Base-by-base conservation (phyloP, 2,113 vertebrate genomes). In the Camelus dromedarius region DNA sequence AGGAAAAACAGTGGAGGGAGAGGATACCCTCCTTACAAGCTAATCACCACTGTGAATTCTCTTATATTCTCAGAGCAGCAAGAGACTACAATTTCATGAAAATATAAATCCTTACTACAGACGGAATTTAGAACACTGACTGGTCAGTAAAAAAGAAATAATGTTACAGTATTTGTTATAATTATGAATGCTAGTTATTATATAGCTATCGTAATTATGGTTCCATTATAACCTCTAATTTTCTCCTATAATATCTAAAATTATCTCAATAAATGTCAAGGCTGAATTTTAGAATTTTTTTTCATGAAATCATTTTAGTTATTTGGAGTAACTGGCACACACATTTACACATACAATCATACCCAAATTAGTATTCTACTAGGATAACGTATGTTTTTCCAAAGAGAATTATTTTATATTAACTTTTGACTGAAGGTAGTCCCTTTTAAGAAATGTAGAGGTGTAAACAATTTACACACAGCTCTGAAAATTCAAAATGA, bases 1-100 rank as follows among this genome's bases (percentile, higher is more conserved):
- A 96, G 48, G 66, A 58, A 89, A 93, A 93, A 73, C 77, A 26
- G 60, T 22, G 4, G 2, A 10, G 82, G 15, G 92, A 30, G 30
- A 89, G 16, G 35, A 89, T 42, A 50, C 38, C 83, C 52, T 83
- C 35, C 38, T 42, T 54, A 87, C 26, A 54, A 95, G 81, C 81
- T 96, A 96, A 97, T 96, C 87, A 96, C 82, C 62, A 77, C 48
- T 90, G 66, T 92, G 87, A 95, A 93, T 81, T 92, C 52, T 8
- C 84, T 95, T 70, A 42, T 70, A 81, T 46, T 88, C 95, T 95
- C 95, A 92, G 42, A 95, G 87, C 66, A 84, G 38, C 69, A 64
- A 92, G 35, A 92, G 35, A 88, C 30, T 20, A 90, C n/a, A 90
- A 93, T 92, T 91, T 89, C 72, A 95, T 96, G 75, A 95, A 97